Evolutionary conservation across 1,140 invertebrate genomes (phyloP), one percentile per base, ranked within the genome.

Genomic region (Bombus affinis): DNA sequence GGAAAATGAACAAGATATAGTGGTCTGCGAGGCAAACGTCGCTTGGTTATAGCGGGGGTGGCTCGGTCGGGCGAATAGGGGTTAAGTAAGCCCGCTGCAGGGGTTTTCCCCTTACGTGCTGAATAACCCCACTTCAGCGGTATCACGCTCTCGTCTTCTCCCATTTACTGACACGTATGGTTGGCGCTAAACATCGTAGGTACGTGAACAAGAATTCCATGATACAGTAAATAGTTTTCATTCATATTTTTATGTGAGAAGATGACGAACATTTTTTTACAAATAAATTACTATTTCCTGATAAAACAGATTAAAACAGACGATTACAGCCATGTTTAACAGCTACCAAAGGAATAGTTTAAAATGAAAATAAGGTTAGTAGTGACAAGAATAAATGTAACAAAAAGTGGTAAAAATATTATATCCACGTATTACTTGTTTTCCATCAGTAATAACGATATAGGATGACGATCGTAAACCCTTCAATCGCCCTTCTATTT

Each of bases 401-500:
- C 10, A 32, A 42, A 10, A 32, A 44, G 32, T 15, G n/a, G 4
- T 8, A 44, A 65, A 59, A 77, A 62, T 22, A n/a, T 15, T 5
- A 6, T 8, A n/a, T 59, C 35, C 3, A 3, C 1, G 53, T n/a
- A 6, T 39, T 8, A 8, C 4, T 39, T 9, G 3, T 62, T 44
- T 32, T 32, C 18, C 5, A 9, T 70, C 32, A 25, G 8, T 47
- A 68, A 12, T 32, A 25, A 37, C 5, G 6, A n/a, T 47, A 79
- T 6, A 44, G n/a, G 25, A 32, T 22, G n/a, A 65, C 0, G 18
- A 71, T 32, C 66, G 35, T 39, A 57, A 39, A 59, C 65, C 65
- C 53, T 85, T 80, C 42, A 35, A 73, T 39, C 83, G 76, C 57
- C 53, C 76, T 84, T 47, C 53, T 44, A 68, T 79, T 72, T 84